Conservation (phyloP, 1,140 invertebrate genomes). For the Acromyrmex echinatior region DNA sequence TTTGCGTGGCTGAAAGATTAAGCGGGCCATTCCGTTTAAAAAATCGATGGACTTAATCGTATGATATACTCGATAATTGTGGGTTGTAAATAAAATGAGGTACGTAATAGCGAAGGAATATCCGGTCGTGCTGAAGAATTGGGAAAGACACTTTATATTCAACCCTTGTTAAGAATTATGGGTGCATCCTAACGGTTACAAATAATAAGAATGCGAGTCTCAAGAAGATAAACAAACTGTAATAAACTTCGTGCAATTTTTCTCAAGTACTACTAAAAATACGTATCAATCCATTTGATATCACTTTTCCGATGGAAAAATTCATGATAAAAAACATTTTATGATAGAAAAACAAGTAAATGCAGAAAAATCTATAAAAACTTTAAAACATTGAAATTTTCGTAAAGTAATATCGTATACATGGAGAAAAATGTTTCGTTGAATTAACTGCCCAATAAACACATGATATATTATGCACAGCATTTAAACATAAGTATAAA, state of each 20-base stretch:
- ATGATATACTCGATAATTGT: conserved; percentile 28
- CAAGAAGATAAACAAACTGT: conserved; percentile 4
- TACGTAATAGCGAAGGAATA: conserved; percentile 14
- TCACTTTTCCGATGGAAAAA: not conserved
- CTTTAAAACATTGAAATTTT: not conserved
- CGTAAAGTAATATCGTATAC: not conserved
- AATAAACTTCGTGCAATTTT: not conserved
- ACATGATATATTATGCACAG: too few species aligned
- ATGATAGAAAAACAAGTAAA: not conserved
- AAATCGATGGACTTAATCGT: conserved; percentile 36
- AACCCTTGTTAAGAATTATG: conserved; percentile 6
- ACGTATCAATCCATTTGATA: not conserved
- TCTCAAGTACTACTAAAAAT: not conserved
- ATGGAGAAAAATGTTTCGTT: not conserved
- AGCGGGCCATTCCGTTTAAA: not conserved
- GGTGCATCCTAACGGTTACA: conserved; percentile 5
- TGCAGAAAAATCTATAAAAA: conserved; percentile 5
- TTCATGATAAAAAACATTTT: conserved; percentile 11
- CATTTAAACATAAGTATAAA: too few species aligned
- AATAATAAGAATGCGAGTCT: not conserved
- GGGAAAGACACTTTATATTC: conserved; percentile 22
- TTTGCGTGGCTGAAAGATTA: conserved; percentile 44
- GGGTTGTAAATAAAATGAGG: conserved; percentile 39
- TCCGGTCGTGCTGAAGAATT: conserved; percentile 33
- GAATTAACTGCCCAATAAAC: too few species aligned